Conservation (phyloP, 2,797 vertebrate genomes). For the Telmatherina bonti region DNA sequence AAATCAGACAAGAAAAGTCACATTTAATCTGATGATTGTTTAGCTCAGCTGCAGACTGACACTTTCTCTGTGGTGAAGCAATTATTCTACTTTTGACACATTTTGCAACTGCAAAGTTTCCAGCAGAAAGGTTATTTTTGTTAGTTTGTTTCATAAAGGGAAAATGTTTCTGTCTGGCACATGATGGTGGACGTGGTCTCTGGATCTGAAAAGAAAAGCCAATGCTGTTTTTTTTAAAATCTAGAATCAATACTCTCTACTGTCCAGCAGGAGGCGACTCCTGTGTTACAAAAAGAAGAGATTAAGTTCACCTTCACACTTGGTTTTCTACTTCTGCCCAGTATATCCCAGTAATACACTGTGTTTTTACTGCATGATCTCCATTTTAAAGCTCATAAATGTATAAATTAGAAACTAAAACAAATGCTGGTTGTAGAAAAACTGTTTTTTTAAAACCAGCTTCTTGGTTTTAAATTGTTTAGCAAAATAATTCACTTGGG, state of each 20-base stretch:
- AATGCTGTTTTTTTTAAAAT: too few species aligned
- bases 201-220: too few species aligned
- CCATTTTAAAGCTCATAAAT: too few species aligned
- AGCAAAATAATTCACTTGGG: not conserved
- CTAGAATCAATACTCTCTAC: too few species aligned
- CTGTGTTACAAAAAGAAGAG: too few species aligned
- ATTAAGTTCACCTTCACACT: not conserved
- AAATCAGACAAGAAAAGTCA: constrained; percentile 16
- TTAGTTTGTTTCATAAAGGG: not conserved
- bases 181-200: too few species aligned
- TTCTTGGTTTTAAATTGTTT: too few species aligned
- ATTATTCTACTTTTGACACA: not conserved
- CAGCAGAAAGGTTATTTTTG: too few species aligned
- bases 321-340: not conserved
- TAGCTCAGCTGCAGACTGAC: not conserved
- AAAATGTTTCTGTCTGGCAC: not conserved
- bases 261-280: too few species aligned
- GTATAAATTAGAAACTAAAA: not conserved
- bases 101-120: not conserved
- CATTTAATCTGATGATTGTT: fast-evolving
- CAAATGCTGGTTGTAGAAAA: not conserved
- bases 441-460: too few species aligned
- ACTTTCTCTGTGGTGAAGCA: not conserved
- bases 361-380: too few species aligned
- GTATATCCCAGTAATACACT: too few species aligned